These are phyloP conservation scores for Cheilosia soror DNA, from an alignment of 2,888 invertebrate genomes.

Conservation along the genomic window DNA sequence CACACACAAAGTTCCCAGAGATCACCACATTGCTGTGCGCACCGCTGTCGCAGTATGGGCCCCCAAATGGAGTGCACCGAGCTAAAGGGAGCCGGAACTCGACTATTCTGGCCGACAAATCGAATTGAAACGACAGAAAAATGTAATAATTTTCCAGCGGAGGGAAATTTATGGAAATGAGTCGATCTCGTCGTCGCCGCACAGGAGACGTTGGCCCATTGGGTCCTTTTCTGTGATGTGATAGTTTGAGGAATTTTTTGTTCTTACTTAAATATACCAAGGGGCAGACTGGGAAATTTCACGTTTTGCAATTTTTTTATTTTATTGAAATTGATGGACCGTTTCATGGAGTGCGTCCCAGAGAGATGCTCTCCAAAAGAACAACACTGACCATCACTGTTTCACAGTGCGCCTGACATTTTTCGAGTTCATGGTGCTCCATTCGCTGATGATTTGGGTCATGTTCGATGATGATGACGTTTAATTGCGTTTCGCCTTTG, in stretches of 20 bases:
- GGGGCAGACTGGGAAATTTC: slow-evolving; percentile 37
- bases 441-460: slow-evolving; percentile 67
- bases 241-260: slow-evolving; percentile 14
- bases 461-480: slow-evolving; percentile 70
- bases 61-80: neutral
- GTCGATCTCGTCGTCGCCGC: slow-evolving; percentile 29
- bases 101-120: slow-evolving; percentile 71
- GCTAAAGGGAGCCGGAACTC: slow-evolving; percentile 16
- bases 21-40: slow-evolving; percentile 39
- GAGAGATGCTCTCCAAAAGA: neutral
- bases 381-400: slow-evolving; percentile 21
- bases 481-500: slow-evolving; percentile 63
- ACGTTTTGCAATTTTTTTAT: slow-evolving; percentile 53
- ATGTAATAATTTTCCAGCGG: slow-evolving; percentile 70
- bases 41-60: neutral
- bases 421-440: slow-evolving; percentile 31
- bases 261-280: no score
- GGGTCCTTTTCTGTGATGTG: slow-evolving; percentile 13
- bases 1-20: slow-evolving; percentile 74
- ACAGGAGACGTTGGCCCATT: slow-evolving; percentile 7
- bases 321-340: slow-evolving; percentile 62
- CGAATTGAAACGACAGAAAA: slow-evolving; percentile 74
- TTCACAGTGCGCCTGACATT: slow-evolving; percentile 16
- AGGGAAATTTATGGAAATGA: slow-evolving; percentile 73
- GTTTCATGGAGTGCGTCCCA: slow-evolving; percentile 20